Percentiles rank a stretch among this genome's conserved stretches.
Conservation (phyloP, 2,888 invertebrate species). For the Drosophila affinis region DNA sequence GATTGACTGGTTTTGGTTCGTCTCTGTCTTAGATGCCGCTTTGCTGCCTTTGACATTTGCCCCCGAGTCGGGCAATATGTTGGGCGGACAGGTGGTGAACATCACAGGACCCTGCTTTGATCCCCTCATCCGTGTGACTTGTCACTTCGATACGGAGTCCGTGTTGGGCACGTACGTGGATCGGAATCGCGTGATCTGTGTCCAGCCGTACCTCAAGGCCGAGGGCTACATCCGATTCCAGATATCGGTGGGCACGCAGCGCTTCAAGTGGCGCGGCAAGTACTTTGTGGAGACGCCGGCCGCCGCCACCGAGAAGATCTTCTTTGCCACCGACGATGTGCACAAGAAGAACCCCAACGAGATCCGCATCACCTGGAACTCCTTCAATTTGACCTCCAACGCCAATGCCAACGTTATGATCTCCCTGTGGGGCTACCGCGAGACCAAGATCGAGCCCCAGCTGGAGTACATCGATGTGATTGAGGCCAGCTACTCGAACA, state of each 20-base stretch:
- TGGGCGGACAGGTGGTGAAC: slow-evolving; percentile 97
- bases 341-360: slow-evolving; percentile 90
- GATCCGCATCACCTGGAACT: slow-evolving; percentile 92
- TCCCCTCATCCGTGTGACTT: slow-evolving; percentile 89
- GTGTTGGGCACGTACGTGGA: slow-evolving; percentile 91
- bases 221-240: slow-evolving; percentile 95
- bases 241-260: slow-evolving; percentile 92
- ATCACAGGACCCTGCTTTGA: slow-evolving; percentile 98
- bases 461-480: slow-evolving; percentile 91
- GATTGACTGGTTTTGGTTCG: background rate
- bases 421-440: slow-evolving; percentile 95
- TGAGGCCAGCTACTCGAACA: slow-evolving; percentile 87
- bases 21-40: slow-evolving; percentile 87
- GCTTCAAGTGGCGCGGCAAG: slow-evolving; percentile 94
- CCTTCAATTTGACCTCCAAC: slow-evolving; percentile 92
- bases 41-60: slow-evolving; percentile 93
- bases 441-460: slow-evolving; percentile 91
- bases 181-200: slow-evolving; percentile 93
- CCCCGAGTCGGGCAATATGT: slow-evolving; percentile 98
- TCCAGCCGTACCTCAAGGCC: slow-evolving; percentile 93
- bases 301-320: slow-evolving; percentile 93
- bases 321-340: slow-evolving; percentile 89
- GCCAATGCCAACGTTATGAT: slow-evolving; percentile 90
- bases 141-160: slow-evolving; percentile 92
- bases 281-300: slow-evolving; percentile 97